Conservation (phyloP, 2,797 vertebrate species). For the Leptatherina wallacei region DNA sequence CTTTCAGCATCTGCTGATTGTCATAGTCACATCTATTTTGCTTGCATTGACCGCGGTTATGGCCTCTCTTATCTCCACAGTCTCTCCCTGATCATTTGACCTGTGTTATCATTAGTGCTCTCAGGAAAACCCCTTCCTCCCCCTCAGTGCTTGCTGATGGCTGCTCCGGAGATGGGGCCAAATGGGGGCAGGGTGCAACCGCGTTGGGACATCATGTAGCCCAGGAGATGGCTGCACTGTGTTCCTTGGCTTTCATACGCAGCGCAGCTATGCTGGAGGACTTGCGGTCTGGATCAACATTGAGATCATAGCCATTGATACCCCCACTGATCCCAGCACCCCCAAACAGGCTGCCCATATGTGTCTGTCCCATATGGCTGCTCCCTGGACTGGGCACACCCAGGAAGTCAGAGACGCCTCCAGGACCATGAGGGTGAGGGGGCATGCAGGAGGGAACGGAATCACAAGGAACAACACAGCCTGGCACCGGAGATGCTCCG, state of each 20-base stretch:
- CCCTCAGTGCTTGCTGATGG: constrained; percentile 52
- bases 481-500: constrained; percentile 92
- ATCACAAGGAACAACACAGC: constrained; percentile 96
- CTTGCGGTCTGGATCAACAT: constrained; percentile 96
- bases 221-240: constrained; percentile 99
- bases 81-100: constrained; percentile 75
- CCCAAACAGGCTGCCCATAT: constrained; percentile 96
- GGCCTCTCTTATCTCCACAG: constrained; percentile 71
- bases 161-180: constrained; percentile 50
- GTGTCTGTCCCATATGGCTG: constrained; percentile 95
- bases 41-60: constrained; percentile 48
- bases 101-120: constrained; percentile 80
- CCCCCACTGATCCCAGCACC: constrained; percentile 87
- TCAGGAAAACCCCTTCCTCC: constrained; percentile 66
- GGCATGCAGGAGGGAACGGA: constrained; percentile 96
- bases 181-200: constrained; percentile 38
- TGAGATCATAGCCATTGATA: constrained; percentile 97
- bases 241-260: constrained; percentile 99
- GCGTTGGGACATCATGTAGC: constrained; percentile 83
- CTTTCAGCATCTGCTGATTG: constrained; percentile 73
- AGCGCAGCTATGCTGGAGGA: constrained; percentile 97
- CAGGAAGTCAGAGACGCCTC: constrained; percentile 93
- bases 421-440: constrained; percentile 90
- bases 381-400: constrained; percentile 88
- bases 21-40: constrained; percentile 72